Evolutionary conservation across 2,113 vertebrate genomes (phyloP).

Genomic region (Stegostoma tigrinum): DNA sequence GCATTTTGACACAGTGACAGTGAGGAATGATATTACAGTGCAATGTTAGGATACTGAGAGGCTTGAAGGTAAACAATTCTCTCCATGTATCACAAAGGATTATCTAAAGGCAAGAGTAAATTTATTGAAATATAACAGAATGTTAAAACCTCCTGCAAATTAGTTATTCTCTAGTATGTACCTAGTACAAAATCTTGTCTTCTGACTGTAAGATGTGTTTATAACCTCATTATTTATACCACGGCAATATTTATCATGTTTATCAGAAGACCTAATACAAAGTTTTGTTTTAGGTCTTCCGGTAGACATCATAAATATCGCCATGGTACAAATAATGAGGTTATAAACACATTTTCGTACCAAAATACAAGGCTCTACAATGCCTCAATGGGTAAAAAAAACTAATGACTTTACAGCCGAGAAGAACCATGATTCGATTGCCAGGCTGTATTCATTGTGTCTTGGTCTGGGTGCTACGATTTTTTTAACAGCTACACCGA

Average conservation of each 20-base stretch:
- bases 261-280: too few species aligned
- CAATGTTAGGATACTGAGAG: too few species aligned
- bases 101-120: neutral
- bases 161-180: neutral
- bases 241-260: too few species aligned
- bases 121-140: neutral
- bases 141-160: neutral
- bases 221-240: too few species aligned
- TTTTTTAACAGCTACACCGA: neutral
- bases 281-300: neutral
- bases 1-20: too few species aligned
- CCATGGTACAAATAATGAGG: neutral
- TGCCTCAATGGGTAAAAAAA: neutral
- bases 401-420: neutral
- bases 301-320: neutral
- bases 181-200: neutral
- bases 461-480: too few species aligned
- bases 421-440: neutral
- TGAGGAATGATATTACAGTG: too few species aligned
- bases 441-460: neutral
- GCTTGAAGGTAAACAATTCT: too few species aligned
- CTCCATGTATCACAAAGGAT: neutral
- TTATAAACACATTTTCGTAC: neutral
- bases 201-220: too few species aligned
- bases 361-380: neutral